Evolutionary conservation across 2,888 invertebrate genomes (phyloP).

Genomic region (Melipona beecheii): DNA sequence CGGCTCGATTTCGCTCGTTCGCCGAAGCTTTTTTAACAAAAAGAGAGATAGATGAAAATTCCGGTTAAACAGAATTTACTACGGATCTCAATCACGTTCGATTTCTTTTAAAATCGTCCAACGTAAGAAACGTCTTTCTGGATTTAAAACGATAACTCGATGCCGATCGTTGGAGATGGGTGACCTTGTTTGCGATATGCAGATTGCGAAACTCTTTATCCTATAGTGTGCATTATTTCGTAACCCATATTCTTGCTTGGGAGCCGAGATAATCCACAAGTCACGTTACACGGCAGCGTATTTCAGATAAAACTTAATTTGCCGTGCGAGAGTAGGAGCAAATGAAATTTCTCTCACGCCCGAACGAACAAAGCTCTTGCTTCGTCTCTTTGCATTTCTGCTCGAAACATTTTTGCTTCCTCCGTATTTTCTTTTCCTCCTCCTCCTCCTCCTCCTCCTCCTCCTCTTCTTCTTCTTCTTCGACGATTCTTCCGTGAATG

Average conservation of each 20-base stretch:
- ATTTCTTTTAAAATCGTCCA: conserved; percentile 9
- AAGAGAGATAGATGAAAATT: conserved; percentile 20
- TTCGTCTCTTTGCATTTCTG: background rate
- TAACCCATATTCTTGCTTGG: conserved; percentile 52
- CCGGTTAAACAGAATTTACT: conserved; percentile 16
- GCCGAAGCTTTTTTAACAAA: conserved; percentile 31
- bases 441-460: too few species aligned
- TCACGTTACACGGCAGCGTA: conserved; percentile 49
- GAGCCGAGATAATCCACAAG: conserved; percentile 46
- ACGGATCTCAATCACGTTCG: background rate
- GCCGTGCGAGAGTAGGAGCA: conserved; percentile 1
- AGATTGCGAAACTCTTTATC: conserved; percentile 65
- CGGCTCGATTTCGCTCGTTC: conserved; percentile 19
- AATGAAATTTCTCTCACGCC: background rate
- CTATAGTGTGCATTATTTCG: conserved; percentile 67
- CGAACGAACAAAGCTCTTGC: background rate
- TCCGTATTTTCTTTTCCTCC: background rate
- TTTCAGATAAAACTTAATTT: conserved; percentile 35
- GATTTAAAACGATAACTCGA: conserved; percentile 2
- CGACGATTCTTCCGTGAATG: background rate
- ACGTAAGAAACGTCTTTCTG: background rate
- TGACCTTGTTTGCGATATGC: conserved; percentile 48
- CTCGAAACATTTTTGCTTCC: background rate
- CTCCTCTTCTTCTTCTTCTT: background rate
- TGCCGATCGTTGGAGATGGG: conserved; percentile 1